Evolutionary conservation across 1,140 invertebrate genomes (phyloP).

Genomic region (Proctacanthus coquilletti): DNA sequence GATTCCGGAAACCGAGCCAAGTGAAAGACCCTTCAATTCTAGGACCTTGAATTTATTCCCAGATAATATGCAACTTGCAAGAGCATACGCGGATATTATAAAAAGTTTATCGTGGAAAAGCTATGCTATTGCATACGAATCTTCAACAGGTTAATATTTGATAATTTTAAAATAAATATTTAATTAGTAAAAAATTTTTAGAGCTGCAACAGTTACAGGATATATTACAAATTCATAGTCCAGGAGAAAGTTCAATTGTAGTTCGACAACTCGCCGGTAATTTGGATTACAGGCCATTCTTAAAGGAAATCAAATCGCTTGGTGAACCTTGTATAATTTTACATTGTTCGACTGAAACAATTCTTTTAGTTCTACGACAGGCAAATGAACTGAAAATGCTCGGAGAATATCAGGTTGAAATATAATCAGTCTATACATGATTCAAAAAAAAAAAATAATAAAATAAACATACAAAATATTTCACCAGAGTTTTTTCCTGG

Average conservation of each 20-base stretch:
- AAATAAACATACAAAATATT: neutral
- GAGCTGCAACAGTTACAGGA: conserved; percentile 70
- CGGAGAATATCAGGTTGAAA: conserved; percentile 57
- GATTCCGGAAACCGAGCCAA: conserved; percentile 42
- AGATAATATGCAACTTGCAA: conserved; percentile 48
- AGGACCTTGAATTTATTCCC: conserved; percentile 60
- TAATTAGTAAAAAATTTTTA: conserved; percentile 10
- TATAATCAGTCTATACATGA: no score
- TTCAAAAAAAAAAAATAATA: no score
- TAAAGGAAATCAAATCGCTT: conserved; percentile 60
- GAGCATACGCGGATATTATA: conserved; percentile 56
- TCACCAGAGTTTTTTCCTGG: conserved; percentile 36
- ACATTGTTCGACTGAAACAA: conserved; percentile 52
- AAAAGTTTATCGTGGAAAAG: conserved; percentile 59
- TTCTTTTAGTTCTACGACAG: conserved; percentile 52
- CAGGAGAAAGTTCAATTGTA: conserved; percentile 37
- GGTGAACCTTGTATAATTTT: conserved; percentile 61
- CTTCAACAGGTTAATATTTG: conserved; percentile 40
- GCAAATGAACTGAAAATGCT: conserved; percentile 69
- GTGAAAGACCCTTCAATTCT: conserved; percentile 31
- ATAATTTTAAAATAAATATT: neutral
- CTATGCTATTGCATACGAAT: conserved; percentile 70
- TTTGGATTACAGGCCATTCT: conserved; percentile 48
- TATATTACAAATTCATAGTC: conserved; percentile 52
- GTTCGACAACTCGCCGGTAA: conserved; percentile 41